Conservation (phyloP, 2,113 vertebrate species). For the Fulica atra region DNA sequence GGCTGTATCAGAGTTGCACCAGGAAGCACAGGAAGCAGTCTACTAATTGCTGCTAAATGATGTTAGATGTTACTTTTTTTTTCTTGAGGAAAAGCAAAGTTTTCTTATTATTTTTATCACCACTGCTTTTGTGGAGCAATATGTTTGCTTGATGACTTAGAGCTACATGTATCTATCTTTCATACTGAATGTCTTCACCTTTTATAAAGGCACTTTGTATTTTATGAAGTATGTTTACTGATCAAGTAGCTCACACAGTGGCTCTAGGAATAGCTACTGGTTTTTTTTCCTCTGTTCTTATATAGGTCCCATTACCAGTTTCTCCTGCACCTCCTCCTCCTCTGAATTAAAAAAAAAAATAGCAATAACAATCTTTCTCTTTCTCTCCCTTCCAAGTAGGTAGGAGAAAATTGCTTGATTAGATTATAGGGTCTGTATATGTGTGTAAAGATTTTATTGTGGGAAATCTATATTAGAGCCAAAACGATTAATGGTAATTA, state of each 20-base stretch:
- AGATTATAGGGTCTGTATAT: slow-evolving; percentile 51
- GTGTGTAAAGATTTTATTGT: slow-evolving; percentile 50
- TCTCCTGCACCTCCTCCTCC: background rate
- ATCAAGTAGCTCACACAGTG: background rate
- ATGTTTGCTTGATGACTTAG: background rate
- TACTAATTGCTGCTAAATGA: background rate
- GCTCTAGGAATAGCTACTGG: background rate
- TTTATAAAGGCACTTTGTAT: background rate
- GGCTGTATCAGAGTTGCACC: background rate
- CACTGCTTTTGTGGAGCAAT: background rate
- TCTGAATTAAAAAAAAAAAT: background rate
- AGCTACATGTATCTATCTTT: background rate
- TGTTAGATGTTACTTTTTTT: background rate
- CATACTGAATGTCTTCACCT: background rate
- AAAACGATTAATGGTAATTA: slow-evolving; percentile 63
- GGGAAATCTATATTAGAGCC: slow-evolving; percentile 30
- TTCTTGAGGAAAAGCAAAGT: background rate
- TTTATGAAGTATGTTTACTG: background rate
- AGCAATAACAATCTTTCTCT: background rate
- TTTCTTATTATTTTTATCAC: background rate
- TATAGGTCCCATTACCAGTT: background rate
- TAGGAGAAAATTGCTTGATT: slow-evolving; percentile 58
- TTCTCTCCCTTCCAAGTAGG: slow-evolving; percentile 24
- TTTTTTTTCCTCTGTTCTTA: background rate
- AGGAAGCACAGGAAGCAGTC: background rate